Evolutionary conservation across 2,888 invertebrate genomes (phyloP).

Genomic region (Lithophane ornitopus): DNA sequence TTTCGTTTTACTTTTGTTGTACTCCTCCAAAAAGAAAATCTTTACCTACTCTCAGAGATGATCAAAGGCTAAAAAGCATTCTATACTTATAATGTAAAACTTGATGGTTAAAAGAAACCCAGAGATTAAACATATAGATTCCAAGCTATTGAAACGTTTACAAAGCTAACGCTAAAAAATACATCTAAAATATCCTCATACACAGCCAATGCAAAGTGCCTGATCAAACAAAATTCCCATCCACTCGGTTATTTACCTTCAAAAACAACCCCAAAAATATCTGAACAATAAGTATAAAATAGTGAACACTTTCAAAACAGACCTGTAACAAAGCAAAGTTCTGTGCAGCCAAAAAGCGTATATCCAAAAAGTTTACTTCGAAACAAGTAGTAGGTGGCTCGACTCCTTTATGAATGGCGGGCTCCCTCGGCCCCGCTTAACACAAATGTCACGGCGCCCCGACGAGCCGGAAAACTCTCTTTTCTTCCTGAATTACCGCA

Average conservation of each 20-base stretch:
- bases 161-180: slow-evolving; percentile 18
- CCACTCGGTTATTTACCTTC: slow-evolving; percentile 16
- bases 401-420: slow-evolving; percentile 87
- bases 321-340: slow-evolving; percentile 67
- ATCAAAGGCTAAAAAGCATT: background rate
- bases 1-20: too few relatives aligned
- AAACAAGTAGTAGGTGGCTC: slow-evolving; percentile 81
- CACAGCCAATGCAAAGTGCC: slow-evolving; percentile 1
- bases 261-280: slow-evolving; percentile 43
- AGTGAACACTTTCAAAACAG: slow-evolving; percentile 62
- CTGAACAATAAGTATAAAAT: slow-evolving; percentile 43
- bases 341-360: slow-evolving; percentile 70
- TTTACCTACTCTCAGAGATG: background rate
- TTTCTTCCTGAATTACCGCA: slow-evolving; percentile 88
- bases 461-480: slow-evolving; percentile 90
- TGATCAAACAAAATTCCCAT: slow-evolving; percentile 35
- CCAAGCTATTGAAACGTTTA: background rate
- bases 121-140: background rate
- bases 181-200: slow-evolving; percentile 10
- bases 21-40: background rate
- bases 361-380: slow-evolving; percentile 83
- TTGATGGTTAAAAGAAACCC: background rate
- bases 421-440: slow-evolving; percentile 87
- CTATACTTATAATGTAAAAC: background rate
- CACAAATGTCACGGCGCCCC: slow-evolving; percentile 90